Percentiles rank a stretch among this genome's conserved stretches.
Evolutionary conservation across 1,140 invertebrate species (phyloP).

Genomic region (Paralvinella palmiformis): DNA sequence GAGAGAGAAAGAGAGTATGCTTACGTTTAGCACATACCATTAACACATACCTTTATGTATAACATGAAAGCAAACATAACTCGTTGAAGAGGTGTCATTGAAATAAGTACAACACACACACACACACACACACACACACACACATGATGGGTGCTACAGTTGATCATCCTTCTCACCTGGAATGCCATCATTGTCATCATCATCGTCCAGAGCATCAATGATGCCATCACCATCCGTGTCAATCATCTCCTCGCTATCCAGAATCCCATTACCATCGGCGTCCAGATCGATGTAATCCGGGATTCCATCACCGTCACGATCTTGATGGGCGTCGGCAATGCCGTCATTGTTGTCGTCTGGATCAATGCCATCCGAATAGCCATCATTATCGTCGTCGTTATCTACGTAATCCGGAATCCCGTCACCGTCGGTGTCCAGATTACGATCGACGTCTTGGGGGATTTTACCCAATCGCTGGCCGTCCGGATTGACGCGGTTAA

Average conservation of each 20-base stretch:
- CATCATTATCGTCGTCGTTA: conserved; percentile 14
- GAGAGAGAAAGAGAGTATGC: no score
- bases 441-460: neutral
- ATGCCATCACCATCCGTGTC: conserved; percentile 13
- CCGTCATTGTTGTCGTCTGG: conserved; percentile 13
- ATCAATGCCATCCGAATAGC: conserved; percentile 6
- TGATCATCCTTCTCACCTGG: conserved; percentile 1
- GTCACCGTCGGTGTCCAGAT: conserved; percentile 11
- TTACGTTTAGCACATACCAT: no score
- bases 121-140: no score
- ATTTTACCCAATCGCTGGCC: neutral
- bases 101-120: no score
- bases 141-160: no score
- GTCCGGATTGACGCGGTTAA: neutral
- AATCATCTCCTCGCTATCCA: neutral
- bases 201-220: conserved; percentile 8
- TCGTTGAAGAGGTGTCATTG: no score
- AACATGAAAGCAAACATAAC: no score
- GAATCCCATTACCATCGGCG: conserved; percentile 13
- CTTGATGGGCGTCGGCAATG: conserved; percentile 6
- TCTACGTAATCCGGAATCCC: conserved; percentile 7
- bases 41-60: no score
- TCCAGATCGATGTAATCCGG: conserved; percentile 9
- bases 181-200: conserved; percentile 15
- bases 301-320: conserved; percentile 12